A percentile compares a stretch with the other conserved stretches of the same genome.
phyloP scores from a whole-genome alignment of 2,888 invertebrate genomes.

The Pammene fasciana region DNA sequence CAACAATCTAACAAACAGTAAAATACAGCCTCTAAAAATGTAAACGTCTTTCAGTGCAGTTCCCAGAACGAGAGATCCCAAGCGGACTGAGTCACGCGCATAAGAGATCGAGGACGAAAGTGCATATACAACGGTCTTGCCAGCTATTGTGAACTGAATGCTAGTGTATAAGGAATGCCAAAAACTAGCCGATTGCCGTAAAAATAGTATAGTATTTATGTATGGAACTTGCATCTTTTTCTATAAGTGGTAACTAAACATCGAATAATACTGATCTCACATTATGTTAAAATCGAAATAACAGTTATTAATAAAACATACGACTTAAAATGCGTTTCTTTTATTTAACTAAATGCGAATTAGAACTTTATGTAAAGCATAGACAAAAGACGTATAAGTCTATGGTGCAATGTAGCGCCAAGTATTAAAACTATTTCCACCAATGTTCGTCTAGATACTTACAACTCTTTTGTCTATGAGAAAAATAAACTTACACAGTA shows the following conservation, averaged over 20 bases:
- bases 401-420: neutral
- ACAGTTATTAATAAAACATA: constrained; percentile 48
- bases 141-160: constrained; percentile 63
- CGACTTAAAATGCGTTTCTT: constrained; percentile 40
- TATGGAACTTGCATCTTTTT: constrained; percentile 42
- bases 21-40: constrained; percentile 61
- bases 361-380: neutral
- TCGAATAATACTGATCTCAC: constrained; percentile 76
- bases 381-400: neutral
- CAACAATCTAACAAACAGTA: constrained; percentile 61
- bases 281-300: constrained; percentile 45
- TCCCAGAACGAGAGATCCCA: constrained; percentile 66
- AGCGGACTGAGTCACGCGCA: constrained; percentile 60
- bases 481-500: constrained; percentile 80
- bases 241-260: constrained; percentile 41
- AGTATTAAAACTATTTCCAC: too few relatives aligned
- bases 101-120: constrained; percentile 67
- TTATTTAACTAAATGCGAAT: constrained; percentile 15
- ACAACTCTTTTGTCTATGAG: constrained; percentile 7
- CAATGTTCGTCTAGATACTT: neutral
- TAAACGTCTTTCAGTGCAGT: constrained; percentile 79
- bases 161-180: constrained; percentile 31
- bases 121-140: constrained; percentile 71
- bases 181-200: constrained; percentile 49
- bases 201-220: constrained; percentile 20